Base-by-base conservation (phyloP, 2,113 vertebrate genomes). In the Melospiza georgiana region DNA sequence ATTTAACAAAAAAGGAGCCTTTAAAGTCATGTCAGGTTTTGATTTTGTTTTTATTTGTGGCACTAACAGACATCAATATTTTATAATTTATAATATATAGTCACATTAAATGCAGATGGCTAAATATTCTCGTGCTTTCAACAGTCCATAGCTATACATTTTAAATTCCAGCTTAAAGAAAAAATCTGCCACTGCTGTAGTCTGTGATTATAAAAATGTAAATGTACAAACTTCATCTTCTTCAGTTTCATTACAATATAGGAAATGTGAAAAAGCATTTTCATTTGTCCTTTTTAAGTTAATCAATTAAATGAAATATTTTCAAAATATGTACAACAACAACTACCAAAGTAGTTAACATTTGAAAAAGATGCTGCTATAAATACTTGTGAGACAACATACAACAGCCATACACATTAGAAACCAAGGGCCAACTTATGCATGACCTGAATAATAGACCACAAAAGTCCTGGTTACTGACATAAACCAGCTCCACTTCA, bases 31-130 rank as follows among this genome's bases (percentile, higher is more conserved):
- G 79, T 55, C 52, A 77, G 19, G 54, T 94, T 94, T 92, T 72
- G 65, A 84, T 88, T 92, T 92, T 84, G 48, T 30, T 76, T 98
- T 98, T 97, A 98, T 97, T 98, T 25, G 96, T 98, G 98, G 97
- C 98, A 98, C 97, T 88, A 96, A 95, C 23, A 92, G 95, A 96
- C 89, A 96, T 94, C 55, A 82, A 15, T 96, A 97, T 95, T 93
- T 96, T 97, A 95, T 82, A 96, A 79, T 74, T 94, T 86, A 84
- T 57, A 91, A 76, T 74, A 90, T 89, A 96, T 61, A 94, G 78
- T 88, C 27, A 84, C 52, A 89, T 52, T 85, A 68, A 95, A 83
- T 67, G 79, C 49, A 79, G 78, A 81, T 82, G 96, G 97, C 94
- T 86, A 85, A 78, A 80, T n/a, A 92, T 82, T 93, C 76, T 84